Base-by-base conservation (phyloP, 2,888 invertebrate genomes). In the Caenorhabditis sp. region DNA sequence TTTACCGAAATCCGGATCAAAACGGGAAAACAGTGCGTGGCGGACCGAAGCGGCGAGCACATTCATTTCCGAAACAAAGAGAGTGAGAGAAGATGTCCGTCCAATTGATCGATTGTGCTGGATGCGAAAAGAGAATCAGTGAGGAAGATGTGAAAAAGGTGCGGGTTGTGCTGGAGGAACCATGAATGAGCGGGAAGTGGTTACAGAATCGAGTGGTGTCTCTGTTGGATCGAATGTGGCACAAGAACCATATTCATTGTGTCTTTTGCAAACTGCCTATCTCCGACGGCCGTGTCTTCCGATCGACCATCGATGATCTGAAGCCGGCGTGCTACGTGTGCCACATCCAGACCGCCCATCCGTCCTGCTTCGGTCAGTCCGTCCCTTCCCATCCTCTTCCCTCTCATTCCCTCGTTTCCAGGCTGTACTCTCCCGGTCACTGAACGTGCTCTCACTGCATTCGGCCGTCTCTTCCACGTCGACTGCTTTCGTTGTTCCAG, bases 271-370 rank as follows among this genome's bases (percentile, higher is more conserved):
- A 59, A 59, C 70, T 70, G 6, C 32, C 26, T 11, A 70, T 70
- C 26, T 9, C 59, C 9, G 70, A 70, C 20, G 45, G 30, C n/a
- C 43, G 70, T 2, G 32, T 32, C 30, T 53, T 63, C 32, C 59
- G 59, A 0, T 73, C 73, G 0, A 11, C 17, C 2, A 35, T 52
- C 9, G 39, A 59, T n/a, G 15, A 50, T 6, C 15, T 39, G 43
- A 20, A 66, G 13, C 41, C 59, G 9, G 45, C 66, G 11, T 74
- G 74, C 53, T 74, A 74, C 32, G 53, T 52, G 20, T 74, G 74
- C 35, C 61, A 66, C 32, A 48, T 74, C 24, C 46, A 55, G 32
- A 66, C 66, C 0, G 48, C 41, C 7, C 58, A 74, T 56, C 74
- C 74, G 3, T 22, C 74, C 1, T 74, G 74, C 39, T 39, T 27